phyloP scores from a whole-genome alignment of 92 coral and sea anemone species.

The Epizoanthus scotinus region DNA sequence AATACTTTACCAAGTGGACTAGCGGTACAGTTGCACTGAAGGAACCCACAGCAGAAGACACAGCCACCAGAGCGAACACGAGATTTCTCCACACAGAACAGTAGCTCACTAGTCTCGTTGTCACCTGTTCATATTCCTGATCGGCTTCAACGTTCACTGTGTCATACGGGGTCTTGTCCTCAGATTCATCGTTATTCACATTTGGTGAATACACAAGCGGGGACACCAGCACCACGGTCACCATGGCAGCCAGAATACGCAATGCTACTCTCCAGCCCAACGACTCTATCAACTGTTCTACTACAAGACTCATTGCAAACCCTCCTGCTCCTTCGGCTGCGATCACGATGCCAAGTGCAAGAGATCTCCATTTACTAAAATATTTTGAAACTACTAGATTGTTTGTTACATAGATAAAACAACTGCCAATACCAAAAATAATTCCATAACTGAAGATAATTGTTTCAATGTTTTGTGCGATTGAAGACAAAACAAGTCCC shows the following conservation, averaged over 20 bases:
- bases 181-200: not conserved
- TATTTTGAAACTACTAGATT: constrained; percentile 29
- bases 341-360: constrained; percentile 17
- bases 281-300: not conserved
- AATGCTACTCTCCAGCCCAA: constrained; percentile 16
- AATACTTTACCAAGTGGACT: constrained; percentile 27
- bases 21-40: constrained; percentile 26
- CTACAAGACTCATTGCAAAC: constrained; percentile 27
- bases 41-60: constrained; percentile 33
- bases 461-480: constrained; percentile 9
- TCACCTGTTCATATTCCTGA: not conserved
- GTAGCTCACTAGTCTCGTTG: not conserved
- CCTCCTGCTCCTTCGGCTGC: constrained; percentile 33
- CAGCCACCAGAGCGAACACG: constrained; percentile 21
- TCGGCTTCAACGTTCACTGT: not conserved
- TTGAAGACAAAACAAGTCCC: constrained; percentile 28
- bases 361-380: constrained; percentile 41
- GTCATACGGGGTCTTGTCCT: not conserved
- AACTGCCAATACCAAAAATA: constrained; percentile 26
- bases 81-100: constrained; percentile 30
- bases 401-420: constrained; percentile 16
- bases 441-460: constrained; percentile 34
- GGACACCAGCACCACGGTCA: not conserved
- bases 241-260: constrained; percentile 12
- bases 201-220: constrained; percentile 35